These are phyloP conservation scores for Odontocerum albicorne DNA, from an alignment of 2,888 invertebrate species.

Conservation along the genomic window DNA sequence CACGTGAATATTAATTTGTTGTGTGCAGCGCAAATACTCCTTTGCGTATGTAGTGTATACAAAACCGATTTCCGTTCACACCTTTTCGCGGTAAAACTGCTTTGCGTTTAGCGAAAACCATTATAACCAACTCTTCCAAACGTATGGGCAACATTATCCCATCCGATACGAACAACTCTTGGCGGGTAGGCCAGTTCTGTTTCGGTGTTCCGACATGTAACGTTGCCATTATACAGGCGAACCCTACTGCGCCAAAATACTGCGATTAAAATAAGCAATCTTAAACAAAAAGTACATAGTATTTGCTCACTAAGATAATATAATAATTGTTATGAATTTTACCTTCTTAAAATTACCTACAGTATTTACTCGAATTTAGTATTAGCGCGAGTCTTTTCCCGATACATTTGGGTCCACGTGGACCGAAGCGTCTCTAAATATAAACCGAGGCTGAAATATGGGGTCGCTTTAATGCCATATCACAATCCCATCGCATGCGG, in stretches of 20 bases:
- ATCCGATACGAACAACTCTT: not conserved
- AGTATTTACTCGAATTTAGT: not conserved
- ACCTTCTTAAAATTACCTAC: not conserved
- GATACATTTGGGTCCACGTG: conserved; percentile 21
- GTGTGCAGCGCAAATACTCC: too few relatives aligned
- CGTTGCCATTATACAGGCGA: not conserved
- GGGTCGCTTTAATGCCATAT: conserved; percentile 27
- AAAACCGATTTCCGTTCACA: conserved; percentile 24
- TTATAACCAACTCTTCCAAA: conserved; percentile 5
- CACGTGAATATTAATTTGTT: too few relatives aligned
- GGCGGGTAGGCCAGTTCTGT: not conserved
- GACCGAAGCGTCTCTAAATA: conserved; percentile 19
- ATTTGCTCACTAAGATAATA: too few relatives aligned
- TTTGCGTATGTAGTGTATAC: conserved; percentile 3
- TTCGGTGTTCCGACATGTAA: not conserved
- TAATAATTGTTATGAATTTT: too few relatives aligned
- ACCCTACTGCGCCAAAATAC: not conserved
- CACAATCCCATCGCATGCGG: conserved; percentile 20
- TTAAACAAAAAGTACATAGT: too few relatives aligned
- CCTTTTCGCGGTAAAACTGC: conserved; percentile 24
- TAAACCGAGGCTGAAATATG: conserved; percentile 19
- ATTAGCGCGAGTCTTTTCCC: not conserved
- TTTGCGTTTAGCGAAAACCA: conserved; percentile 23
- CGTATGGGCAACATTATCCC: not conserved
- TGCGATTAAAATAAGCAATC: too few relatives aligned